Base-by-base conservation (phyloP, 2,888 invertebrate species). In the Cryptus viduatorius region DNA sequence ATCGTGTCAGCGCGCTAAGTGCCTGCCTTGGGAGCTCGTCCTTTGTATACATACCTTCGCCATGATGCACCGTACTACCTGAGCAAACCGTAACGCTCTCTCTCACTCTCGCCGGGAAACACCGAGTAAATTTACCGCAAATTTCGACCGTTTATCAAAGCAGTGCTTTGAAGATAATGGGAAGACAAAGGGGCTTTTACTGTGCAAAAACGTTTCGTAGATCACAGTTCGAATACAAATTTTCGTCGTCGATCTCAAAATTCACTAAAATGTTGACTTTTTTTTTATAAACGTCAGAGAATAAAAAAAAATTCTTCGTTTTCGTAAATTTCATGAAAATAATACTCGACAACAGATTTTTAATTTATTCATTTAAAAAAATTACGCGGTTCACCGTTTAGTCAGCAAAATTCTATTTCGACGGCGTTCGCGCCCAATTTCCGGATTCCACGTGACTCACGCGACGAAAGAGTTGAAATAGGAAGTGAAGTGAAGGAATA, bases 361-460 rank as follows among this genome's bases (percentile, higher is more conserved):
- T 16, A 8, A 16, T 53, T 53, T 53, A 8, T 53, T 4, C 19
- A 16, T 8, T 4, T 10, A 19, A 12, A 19, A 24, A 24, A 14
- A 14, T 12, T 24, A 59, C 12, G 19, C 59, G 29, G 24, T 59
- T 59, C 29, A 10, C 19, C 19, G 59, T 59, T 14, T 12, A 4
- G 59, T 77, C 56, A 24, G 24, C 3, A 42, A 37, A 68, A 31
- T 72, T n/a, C 53, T n/a, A 19, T 1, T 53, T 71, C 50, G 3
- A 5, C 31, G 3, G 53, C 48, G 46, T 44, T 12, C 19, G 64
- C 75, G 53, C 53, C 56, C n/a, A 12, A 84, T 86, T 82, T 86
- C 73, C 73, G 72, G 78, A 82, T 80, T 84, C 82, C 82, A 80
- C 56, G 79, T 84, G 86, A 86, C 64, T 86, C 84, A 86, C 67